Evolutionary conservation across 2,113 vertebrate genomes (phyloP).

Genomic region (Beaufortia kweichowensis): DNA sequence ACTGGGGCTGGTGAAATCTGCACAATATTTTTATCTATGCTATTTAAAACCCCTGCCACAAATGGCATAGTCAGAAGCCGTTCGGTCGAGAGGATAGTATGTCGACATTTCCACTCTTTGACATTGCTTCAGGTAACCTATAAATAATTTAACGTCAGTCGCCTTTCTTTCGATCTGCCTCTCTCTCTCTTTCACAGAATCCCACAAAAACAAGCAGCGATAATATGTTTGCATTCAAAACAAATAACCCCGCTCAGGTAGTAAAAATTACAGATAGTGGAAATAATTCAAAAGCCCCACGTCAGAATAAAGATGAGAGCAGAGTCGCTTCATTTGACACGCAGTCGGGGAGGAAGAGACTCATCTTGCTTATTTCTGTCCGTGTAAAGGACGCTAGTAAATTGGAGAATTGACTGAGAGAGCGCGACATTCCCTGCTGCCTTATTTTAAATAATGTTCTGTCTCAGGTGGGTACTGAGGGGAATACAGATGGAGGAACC

Average conservation of each 20-base stretch:
- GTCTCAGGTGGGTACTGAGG: conserved; percentile 53
- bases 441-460: conserved; percentile 57
- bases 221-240: conserved; percentile 1
- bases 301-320: conserved; percentile 2
- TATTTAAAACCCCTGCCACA: conserved; percentile 43
- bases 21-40: conserved; percentile 41
- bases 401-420: conserved; percentile 36
- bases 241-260: not conserved
- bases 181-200: not conserved
- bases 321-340: conserved; percentile 36
- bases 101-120: conserved; percentile 45
- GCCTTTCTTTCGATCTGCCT: conserved; percentile 13
- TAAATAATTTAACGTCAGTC: conserved; percentile 48
- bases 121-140: conserved; percentile 54
- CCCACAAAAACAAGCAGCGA: conserved; percentile 2
- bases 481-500: not conserved
- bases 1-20: conserved; percentile 6
- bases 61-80: not conserved
- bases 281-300: conserved; percentile 15
- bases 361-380: conserved; percentile 48
- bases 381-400: conserved; percentile 20
- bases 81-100: conserved; percentile 27
- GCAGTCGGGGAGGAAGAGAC: conserved; percentile 9
- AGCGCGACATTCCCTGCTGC: conserved; percentile 34
- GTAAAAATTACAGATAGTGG: not conserved